Evolutionary conservation across 2,888 invertebrate species (phyloP).

Genomic region (Brachypalpus laphriformis): DNA sequence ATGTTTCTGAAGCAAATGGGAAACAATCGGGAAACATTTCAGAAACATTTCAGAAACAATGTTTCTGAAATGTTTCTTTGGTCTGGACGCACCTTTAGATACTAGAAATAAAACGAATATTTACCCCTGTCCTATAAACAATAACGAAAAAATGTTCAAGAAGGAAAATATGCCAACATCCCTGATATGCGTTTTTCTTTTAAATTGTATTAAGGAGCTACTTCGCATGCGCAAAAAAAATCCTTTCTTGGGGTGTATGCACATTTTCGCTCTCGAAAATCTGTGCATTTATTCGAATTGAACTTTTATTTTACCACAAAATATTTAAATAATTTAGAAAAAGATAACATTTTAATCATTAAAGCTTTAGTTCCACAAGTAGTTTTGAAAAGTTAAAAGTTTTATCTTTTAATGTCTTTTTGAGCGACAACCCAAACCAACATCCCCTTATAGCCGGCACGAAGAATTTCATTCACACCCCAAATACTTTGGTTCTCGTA

Average conservation of each 20-base stretch:
- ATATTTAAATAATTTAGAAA: background rate
- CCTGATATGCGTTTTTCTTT: background rate
- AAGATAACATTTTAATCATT: background rate
- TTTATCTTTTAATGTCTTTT: background rate
- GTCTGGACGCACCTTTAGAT: no score
- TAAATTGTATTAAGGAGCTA: background rate
- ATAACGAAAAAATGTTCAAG: background rate
- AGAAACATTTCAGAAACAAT: no score
- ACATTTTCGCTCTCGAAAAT: background rate
- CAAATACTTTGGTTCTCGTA: background rate
- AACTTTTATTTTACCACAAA: background rate
- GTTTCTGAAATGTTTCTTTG: no score
- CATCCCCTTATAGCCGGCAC: background rate
- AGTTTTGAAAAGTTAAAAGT: no score
- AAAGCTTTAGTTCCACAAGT: no score
- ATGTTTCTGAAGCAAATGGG: no score
- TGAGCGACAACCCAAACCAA: background rate
- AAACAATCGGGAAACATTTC: no score
- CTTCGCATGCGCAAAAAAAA: conserved; percentile 51
- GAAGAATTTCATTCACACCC: conserved; percentile 5
- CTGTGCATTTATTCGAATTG: background rate
- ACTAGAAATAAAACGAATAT: no score
- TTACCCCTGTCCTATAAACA: no score
- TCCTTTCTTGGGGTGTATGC: conserved; percentile 25
- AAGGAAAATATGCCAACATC: conserved; percentile 11